Conservation (phyloP, 2,113 vertebrate genomes). For the Antennarius striatus region DNA sequence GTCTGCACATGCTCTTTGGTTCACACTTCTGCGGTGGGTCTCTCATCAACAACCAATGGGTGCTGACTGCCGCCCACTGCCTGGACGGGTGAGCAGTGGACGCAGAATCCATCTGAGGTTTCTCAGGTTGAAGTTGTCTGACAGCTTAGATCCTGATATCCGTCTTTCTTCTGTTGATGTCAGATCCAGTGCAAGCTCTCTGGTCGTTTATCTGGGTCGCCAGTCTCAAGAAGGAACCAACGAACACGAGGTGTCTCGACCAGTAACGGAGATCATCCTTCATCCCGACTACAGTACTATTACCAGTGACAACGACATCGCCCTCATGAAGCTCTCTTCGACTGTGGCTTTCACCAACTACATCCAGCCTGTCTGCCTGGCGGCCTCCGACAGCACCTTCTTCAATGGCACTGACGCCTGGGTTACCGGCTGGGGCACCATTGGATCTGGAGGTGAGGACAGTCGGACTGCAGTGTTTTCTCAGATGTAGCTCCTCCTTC, state of each 20-base stretch:
- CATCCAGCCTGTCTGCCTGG: slow-evolving; percentile 81
- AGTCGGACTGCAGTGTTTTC: not conserved
- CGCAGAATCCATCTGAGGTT: no score
- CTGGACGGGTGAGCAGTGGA: not conserved
- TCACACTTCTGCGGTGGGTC: slow-evolving; percentile 76
- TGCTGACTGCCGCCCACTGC: slow-evolving; percentile 80
- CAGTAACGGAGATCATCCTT: slow-evolving; percentile 28
- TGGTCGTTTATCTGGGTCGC: slow-evolving; percentile 40
- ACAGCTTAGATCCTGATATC: no score
- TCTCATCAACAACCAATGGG: slow-evolving; percentile 76
- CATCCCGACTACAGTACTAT: slow-evolving; percentile 48
- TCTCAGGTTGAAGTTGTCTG: no score
- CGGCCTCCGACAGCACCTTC: slow-evolving; percentile 70
- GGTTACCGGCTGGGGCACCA: slow-evolving; percentile 85
- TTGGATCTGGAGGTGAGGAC: slow-evolving; percentile 63
- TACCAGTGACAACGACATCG: slow-evolving; percentile 72
- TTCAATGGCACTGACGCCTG: slow-evolving; percentile 62
- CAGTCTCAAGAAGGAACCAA: slow-evolving; percentile 17
- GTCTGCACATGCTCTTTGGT: slow-evolving; percentile 23
- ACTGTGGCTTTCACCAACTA: slow-evolving; percentile 62
- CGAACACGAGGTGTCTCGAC: slow-evolving; percentile 5
- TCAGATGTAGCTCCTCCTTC: no score
- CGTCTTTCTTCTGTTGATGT: not conserved
- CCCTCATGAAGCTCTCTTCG: slow-evolving; percentile 69
- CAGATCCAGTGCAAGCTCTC: rapidly evolving